Percentiles rank a stretch among this genome's conserved stretches.
Conservation (phyloP, 2,113 vertebrate genomes). For the Propithecus coquereli region DNA sequence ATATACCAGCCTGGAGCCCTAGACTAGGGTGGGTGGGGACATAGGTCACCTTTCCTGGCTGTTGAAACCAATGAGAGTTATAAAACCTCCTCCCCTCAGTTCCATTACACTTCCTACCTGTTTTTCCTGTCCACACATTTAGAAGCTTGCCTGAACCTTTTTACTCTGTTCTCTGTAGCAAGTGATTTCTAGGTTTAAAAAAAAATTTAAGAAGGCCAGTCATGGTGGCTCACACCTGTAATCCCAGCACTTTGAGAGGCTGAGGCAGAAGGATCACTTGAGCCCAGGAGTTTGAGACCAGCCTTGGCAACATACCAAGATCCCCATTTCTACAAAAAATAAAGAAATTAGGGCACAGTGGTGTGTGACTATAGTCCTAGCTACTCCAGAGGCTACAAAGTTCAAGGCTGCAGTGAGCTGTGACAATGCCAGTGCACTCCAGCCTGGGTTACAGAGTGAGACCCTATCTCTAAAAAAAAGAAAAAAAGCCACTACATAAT, state of each 20-base stretch:
- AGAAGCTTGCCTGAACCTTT: neutral
- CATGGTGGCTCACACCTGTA: too few relatives aligned
- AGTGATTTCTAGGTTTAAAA: neutral
- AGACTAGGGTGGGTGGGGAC: neutral
- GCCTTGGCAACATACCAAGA: too few relatives aligned
- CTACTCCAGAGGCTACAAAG: too few relatives aligned
- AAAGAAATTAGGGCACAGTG: too few relatives aligned
- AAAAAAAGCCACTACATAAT: neutral
- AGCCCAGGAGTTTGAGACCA: too few relatives aligned
- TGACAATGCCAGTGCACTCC: too few relatives aligned
- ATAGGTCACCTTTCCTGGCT: slow-evolving; percentile 27
- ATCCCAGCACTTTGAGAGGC: too few relatives aligned
- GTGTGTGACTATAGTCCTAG: too few relatives aligned
- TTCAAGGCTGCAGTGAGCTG: too few relatives aligned
- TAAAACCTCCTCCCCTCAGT: neutral
- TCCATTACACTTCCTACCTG: neutral
- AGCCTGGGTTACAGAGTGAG: too few relatives aligned
- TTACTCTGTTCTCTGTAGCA: neutral
- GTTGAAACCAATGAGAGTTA: neutral
- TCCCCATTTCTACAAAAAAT: too few relatives aligned
- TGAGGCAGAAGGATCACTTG: too few relatives aligned
- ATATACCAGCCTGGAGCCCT: neutral
- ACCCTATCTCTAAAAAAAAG: neutral
- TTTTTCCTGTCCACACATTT: slow-evolving; percentile 10
- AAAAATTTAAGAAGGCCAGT: neutral